Percentiles rank a stretch among this genome's conserved stretches.
Conservation (phyloP, 2,797 vertebrate species). For the Nannoperca obscura region DNA sequence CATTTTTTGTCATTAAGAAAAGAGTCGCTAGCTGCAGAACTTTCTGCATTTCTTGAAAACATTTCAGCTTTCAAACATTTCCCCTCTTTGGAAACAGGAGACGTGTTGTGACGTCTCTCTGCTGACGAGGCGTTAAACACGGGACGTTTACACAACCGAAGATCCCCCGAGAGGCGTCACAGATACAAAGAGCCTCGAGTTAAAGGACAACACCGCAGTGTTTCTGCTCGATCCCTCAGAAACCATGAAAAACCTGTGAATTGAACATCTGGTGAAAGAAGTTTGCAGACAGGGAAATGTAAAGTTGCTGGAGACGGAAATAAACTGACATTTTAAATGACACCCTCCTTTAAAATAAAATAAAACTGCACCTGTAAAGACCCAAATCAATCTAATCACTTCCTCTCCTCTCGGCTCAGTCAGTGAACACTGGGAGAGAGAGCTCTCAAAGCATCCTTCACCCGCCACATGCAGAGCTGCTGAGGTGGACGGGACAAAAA, state of each 20-base stretch:
- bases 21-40: no score
- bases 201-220: neutral
- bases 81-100: neutral
- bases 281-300: constrained; percentile 26
- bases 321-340: neutral
- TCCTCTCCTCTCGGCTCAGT: neutral
- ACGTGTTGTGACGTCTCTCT: neutral
- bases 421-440: constrained; percentile 7
- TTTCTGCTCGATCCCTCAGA: neutral
- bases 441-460: constrained; percentile 26
- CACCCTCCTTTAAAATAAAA: neutral
- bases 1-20: neutral
- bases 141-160: neutral
- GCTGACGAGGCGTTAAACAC: neutral
- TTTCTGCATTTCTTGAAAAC: neutral
- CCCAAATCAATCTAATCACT: neutral
- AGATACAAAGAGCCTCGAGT: neutral
- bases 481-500: constrained; percentile 33
- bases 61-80: constrained; percentile 2
- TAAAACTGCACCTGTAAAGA: neutral
- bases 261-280: neutral
- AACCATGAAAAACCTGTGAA: constrained; percentile 7
- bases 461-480: constrained; percentile 42
- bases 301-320: neutral
- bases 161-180: neutral